These are phyloP conservation scores for Arenaria interpres DNA, from an alignment of 2,113 vertebrate genomes.

Conservation along the genomic window DNA sequence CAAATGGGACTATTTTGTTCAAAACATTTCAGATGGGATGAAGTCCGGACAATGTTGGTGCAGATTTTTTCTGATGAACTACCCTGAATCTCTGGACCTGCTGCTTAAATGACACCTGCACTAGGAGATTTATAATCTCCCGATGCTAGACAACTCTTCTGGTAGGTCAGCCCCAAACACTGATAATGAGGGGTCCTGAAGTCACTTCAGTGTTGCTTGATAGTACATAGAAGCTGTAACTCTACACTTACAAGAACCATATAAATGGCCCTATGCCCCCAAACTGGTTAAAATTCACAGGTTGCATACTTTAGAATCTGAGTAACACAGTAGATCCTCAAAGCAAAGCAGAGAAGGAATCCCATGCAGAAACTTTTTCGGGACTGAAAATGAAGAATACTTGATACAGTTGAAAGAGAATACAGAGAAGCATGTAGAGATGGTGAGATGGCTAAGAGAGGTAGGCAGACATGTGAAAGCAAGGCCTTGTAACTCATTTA, in stretches of 20 bases:
- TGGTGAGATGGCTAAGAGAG: not conserved
- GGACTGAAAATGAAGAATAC: not conserved
- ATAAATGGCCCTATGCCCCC: not conserved
- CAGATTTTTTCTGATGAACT: not conserved
- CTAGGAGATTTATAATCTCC: not conserved
- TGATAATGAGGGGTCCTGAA: not conserved
- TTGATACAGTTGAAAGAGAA: not conserved
- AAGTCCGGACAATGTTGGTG: not conserved
- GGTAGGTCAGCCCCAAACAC: not conserved
- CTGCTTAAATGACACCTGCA: not conserved
- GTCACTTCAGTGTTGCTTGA: not conserved
- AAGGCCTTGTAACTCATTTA: not conserved
- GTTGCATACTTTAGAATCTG: not conserved
- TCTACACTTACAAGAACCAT: not conserved
- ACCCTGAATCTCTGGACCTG: not conserved
- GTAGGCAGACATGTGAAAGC: not conserved
- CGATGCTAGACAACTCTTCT: not conserved
- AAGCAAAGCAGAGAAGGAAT: not conserved
- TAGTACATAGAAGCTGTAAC: not conserved
- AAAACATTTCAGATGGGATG: not conserved
- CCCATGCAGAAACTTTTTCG: not conserved
- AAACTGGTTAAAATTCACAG: not conserved
- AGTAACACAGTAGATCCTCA: not conserved
- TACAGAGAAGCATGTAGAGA: not conserved
- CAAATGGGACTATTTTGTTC: not conserved